A percentile compares a stretch with the other conserved stretches of the same genome.
phyloP scores from a whole-genome alignment of 2,888 invertebrate genomes.

The Sminthurinus aureus region DNA sequence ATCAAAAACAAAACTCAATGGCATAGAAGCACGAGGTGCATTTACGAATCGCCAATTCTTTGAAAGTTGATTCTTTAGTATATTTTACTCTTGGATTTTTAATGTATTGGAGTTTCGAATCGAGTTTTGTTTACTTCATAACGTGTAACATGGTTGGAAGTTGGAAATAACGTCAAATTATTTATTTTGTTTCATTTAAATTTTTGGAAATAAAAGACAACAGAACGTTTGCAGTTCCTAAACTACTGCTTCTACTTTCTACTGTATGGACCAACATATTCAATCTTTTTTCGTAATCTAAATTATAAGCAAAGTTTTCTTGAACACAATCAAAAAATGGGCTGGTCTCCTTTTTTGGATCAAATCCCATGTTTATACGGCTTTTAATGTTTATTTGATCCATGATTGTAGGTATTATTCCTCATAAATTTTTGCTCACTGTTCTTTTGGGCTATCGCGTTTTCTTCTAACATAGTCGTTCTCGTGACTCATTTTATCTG shows the following conservation, averaged over 20 bases:
- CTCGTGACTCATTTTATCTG: neutral
- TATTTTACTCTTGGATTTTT: too few species aligned
- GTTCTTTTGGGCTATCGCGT: neutral
- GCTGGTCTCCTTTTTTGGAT: neutral
- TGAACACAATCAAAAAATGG: slow-evolving; percentile 8
- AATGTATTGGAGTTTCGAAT: neutral
- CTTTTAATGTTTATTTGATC: slow-evolving; percentile 24
- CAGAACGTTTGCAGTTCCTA: neutral
- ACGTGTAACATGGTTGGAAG: neutral
- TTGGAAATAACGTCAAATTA: neutral
- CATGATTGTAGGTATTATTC: slow-evolving; percentile 20
- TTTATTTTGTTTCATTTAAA: neutral
- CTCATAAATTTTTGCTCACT: slow-evolving; percentile 7
- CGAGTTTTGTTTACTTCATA: too few species aligned
- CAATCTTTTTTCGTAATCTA: neutral
- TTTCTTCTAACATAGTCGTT: neutral
- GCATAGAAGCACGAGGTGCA: too few species aligned
- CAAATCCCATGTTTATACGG: slow-evolving; percentile 2
- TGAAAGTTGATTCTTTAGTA: too few species aligned
- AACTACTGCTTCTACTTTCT: neutral
- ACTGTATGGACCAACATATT: neutral
- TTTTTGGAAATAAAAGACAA: neutral
- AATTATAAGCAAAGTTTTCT: slow-evolving; percentile 5
- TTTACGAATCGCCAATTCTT: too few species aligned
- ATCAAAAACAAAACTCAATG: too few species aligned